Conservation (phyloP, 2,888 invertebrate genomes). For the Melanargia galathea region DNA sequence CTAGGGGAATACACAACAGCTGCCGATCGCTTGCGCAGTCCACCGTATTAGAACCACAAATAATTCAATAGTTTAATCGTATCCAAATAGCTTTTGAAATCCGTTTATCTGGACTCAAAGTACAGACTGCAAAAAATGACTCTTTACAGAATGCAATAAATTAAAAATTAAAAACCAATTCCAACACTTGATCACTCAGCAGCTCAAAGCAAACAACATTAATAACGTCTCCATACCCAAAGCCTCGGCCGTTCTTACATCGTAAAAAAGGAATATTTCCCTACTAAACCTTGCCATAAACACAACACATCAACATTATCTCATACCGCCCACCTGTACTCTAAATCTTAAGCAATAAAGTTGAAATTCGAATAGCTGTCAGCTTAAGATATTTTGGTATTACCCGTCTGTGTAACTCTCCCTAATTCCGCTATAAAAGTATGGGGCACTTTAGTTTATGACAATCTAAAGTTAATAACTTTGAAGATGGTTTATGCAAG, state of each 20-base stretch:
- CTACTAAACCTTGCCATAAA: conserved; percentile 74
- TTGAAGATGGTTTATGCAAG: conserved; percentile 52
- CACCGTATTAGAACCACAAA: too few relatives aligned
- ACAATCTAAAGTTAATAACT: conserved; percentile 77
- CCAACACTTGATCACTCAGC: conserved; percentile 35
- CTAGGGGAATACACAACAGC: too few relatives aligned
- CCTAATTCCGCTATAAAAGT: conserved; percentile 75
- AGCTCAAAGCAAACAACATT: conserved; percentile 66
- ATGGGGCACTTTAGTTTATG: conserved; percentile 76
- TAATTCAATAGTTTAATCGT: too few relatives aligned
- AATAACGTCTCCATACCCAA: conserved; percentile 70
- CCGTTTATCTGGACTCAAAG: too few relatives aligned
- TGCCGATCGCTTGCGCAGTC: too few relatives aligned
- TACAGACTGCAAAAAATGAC: too few relatives aligned
- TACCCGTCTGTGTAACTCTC: conserved; percentile 57
- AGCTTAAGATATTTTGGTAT: conserved; percentile 24
- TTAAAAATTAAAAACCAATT: conserved; percentile 26
- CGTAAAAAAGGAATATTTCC: conserved; percentile 78
- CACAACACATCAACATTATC: conserved; percentile 55
- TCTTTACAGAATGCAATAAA: conserved; percentile 13
- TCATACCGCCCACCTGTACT: conserved; percentile 33
- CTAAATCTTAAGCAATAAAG: conserved; percentile 42
- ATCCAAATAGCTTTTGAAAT: too few relatives aligned
- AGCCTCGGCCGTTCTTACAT: conserved; percentile 72
- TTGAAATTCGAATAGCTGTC: conserved; percentile 25